Evolutionary conservation across 2,888 invertebrate species (phyloP).

Genomic region (Lycophotia porphyrea): DNA sequence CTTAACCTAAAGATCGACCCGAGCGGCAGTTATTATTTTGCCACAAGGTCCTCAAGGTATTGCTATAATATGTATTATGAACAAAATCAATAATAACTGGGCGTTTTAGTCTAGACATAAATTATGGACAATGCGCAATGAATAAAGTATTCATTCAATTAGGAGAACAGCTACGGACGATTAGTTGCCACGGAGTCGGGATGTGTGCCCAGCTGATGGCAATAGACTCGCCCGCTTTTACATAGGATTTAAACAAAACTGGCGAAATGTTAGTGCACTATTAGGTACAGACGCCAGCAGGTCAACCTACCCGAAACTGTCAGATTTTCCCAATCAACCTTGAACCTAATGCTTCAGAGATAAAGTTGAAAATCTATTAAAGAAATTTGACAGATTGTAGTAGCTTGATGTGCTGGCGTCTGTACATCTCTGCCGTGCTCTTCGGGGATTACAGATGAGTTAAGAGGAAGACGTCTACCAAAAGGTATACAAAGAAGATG

Average conservation of each 20-base stretch:
- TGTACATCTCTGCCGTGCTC: neutral
- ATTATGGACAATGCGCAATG: constrained; percentile 22
- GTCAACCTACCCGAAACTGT: too few relatives aligned
- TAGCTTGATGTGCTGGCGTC: too few relatives aligned
- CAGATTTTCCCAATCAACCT: too few relatives aligned
- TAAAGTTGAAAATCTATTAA: too few relatives aligned
- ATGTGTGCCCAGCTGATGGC: neutral
- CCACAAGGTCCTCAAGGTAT: too few relatives aligned
- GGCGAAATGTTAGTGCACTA: neutral
- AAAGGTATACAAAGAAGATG: neutral
- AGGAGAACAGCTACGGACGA: neutral
- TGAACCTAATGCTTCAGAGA: too few relatives aligned
- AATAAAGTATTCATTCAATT: constrained; percentile 6
- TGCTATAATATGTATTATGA: too few relatives aligned
- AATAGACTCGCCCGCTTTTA: neutral
- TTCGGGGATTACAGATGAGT: neutral
- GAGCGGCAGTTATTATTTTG: too few relatives aligned
- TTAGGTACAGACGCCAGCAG: neutral
- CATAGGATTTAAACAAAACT: neutral
- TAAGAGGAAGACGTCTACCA: neutral
- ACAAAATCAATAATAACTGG: constrained; percentile 47
- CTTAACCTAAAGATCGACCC: too few relatives aligned
- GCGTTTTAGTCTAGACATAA: constrained; percentile 45
- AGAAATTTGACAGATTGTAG: too few relatives aligned
- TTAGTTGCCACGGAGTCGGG: neutral